Conservation (phyloP, 2,797 vertebrate genomes). For the Discoglossus pictus region DNA sequence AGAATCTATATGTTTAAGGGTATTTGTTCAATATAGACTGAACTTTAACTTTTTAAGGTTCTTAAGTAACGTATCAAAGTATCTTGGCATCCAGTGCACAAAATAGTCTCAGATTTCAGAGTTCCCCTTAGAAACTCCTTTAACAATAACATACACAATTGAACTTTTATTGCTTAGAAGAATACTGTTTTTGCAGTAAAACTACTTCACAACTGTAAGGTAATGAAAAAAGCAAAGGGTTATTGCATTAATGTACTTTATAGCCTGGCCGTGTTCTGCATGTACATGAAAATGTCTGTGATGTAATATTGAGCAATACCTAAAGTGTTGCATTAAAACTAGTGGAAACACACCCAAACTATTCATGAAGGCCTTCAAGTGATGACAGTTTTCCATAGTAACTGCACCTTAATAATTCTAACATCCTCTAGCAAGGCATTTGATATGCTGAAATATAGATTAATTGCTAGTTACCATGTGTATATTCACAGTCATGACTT, state of each 20-base stretch:
- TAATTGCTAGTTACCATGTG: too few species aligned
- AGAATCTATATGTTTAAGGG: conserved; percentile 10
- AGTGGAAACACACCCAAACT: too few species aligned
- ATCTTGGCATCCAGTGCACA: conserved; percentile 34
- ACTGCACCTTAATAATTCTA: too few species aligned
- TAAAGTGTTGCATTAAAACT: too few species aligned
- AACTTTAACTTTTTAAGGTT: conserved; percentile 35
- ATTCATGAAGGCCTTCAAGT: too few species aligned
- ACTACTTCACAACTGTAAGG: conserved; percentile 33
- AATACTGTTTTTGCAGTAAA: conserved; percentile 38
- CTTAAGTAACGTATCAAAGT: conserved; percentile 40
- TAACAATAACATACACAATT: conserved; percentile 45
- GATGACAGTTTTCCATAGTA: too few species aligned
- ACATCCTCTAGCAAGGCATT: too few species aligned
- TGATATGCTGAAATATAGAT: too few species aligned
- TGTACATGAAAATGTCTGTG: too few species aligned
- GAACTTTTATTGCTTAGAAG: conserved; percentile 46
- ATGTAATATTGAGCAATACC: too few species aligned
- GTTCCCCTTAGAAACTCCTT: conserved; percentile 47
- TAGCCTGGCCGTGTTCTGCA: conserved; percentile 2
- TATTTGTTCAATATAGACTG: conserved; percentile 23
- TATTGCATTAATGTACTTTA: conserved; percentile 36
- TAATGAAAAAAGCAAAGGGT: conserved; percentile 38
- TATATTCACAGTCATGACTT: too few species aligned
- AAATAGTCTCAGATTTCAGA: conserved; percentile 40